A percentile compares a stretch with the other conserved stretches of the same genome.
phyloP scores from a whole-genome alignment of 2,113 vertebrate species.

The Maccullochella peelii region DNA sequence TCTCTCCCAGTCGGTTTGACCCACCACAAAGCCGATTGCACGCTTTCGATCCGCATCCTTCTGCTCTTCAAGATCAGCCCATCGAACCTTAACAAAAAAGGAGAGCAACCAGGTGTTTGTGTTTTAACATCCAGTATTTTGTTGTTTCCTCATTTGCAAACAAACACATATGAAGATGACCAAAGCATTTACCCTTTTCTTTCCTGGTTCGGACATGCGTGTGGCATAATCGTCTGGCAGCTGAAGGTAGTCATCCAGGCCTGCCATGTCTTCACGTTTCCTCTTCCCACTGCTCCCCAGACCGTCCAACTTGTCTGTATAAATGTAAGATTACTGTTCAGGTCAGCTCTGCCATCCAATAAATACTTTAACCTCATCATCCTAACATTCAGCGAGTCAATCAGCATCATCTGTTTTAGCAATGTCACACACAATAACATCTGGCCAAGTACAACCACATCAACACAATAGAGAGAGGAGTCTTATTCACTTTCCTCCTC shows the following conservation, averaged over 20 bases:
- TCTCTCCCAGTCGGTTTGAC: constrained; percentile 99
- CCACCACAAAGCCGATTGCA: constrained; percentile 98
- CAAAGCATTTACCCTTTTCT: constrained; percentile 90
- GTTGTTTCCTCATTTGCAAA: background rate
- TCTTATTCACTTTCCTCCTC: background rate
- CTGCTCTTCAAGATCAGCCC: constrained; percentile 99
- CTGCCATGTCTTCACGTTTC: constrained; percentile 92
- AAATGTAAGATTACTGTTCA: constrained; percentile 80
- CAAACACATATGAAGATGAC: background rate
- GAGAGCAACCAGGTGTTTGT: background rate
- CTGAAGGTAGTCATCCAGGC: constrained; percentile 96
- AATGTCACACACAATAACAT: background rate
- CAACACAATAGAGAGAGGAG: too few species aligned
- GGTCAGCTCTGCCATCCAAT: constrained; percentile 26
- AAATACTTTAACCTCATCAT: background rate
- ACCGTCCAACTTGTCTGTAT: constrained; percentile 96
- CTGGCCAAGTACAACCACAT: background rate
- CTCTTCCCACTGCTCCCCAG: constrained; percentile 92
- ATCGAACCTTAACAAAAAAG: constrained; percentile 89
- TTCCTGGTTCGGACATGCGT: constrained; percentile 95
- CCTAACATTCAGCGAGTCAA: background rate
- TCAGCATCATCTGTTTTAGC: background rate
- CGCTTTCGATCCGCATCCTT: constrained; percentile 98
- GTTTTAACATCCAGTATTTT: background rate
- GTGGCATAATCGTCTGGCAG: constrained; percentile 98